Percentiles rank a stretch among this genome's conserved stretches.
phyloP scores from a whole-genome alignment of 2,113 vertebrate genomes.

The Amphiprion percula region DNA sequence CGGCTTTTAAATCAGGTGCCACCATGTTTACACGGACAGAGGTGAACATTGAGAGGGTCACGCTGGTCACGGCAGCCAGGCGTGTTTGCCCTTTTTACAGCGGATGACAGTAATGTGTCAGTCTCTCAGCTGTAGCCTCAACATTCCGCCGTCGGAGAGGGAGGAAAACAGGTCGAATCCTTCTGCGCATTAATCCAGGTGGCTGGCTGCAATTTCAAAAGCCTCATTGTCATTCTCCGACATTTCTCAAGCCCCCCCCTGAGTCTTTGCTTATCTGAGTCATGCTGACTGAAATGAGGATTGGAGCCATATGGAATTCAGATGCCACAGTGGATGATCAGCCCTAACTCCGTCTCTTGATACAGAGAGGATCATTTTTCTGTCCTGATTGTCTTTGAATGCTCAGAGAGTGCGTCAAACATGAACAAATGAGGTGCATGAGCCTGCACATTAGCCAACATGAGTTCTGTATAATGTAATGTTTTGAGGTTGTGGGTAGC shows the following conservation, averaged over 20 bases:
- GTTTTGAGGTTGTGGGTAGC: constrained; percentile 12
- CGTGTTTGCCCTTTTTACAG: constrained; percentile 28
- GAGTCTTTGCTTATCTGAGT: constrained; percentile 66
- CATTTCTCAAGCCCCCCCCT: constrained; percentile 55
- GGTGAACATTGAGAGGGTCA: constrained; percentile 35
- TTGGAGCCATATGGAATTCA: constrained; percentile 52
- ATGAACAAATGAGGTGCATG: constrained; percentile 39
- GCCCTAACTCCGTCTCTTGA: constrained; percentile 40
- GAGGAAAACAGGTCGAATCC: constrained; percentile 38
- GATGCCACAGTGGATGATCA: constrained; percentile 59
- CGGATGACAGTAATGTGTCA: constrained; percentile 54
- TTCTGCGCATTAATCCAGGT: constrained; percentile 61
- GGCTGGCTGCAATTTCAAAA: constrained; percentile 67
- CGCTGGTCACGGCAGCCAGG: constrained; percentile 36
- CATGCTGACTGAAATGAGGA: constrained; percentile 62
- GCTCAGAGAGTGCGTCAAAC: constrained; percentile 39
- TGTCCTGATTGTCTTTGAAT: constrained; percentile 43
- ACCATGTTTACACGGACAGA: constrained; percentile 50
- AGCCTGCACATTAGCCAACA: constrained; percentile 31
- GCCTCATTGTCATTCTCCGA: constrained; percentile 72
- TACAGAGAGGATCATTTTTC: constrained; percentile 18
- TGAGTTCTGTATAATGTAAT: constrained; percentile 42
- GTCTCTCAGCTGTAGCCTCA: constrained; percentile 16
- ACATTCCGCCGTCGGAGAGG: background rate
- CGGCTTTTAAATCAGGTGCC: constrained; percentile 26